Conservation (phyloP, 2,797 vertebrate genomes). For the Limosa lapponica region DNA sequence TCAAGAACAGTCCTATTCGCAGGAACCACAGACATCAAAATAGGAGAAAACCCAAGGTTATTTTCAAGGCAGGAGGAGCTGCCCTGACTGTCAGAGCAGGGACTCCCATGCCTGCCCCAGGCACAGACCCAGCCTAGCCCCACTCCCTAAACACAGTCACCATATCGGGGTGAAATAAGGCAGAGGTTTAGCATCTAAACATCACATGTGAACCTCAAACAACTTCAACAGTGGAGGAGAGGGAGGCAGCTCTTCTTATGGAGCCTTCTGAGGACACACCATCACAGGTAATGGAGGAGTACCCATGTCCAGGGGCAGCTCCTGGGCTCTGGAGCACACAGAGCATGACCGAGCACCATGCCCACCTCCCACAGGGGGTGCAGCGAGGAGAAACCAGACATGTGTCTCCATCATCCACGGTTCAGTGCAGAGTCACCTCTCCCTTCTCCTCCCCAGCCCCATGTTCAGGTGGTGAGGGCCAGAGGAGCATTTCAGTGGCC, state of each 20-base stretch:
- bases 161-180: accelerated
- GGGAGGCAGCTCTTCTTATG: accelerated
- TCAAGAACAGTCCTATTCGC: neutral
- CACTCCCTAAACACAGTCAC: neutral
- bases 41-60: neutral
- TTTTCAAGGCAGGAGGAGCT: neutral
- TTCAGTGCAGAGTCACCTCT: neutral
- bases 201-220: neutral
- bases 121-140: neutral
- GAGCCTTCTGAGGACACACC: neutral
- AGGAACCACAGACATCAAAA: neutral
- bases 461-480: accelerated
- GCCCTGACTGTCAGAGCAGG: accelerated
- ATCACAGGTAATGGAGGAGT: accelerated
- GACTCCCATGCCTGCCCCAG: neutral
- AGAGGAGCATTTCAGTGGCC: neutral
- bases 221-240: neutral
- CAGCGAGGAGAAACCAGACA: neutral
- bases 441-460: neutral
- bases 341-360: accelerated
- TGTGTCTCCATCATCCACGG: accelerated
- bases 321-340: accelerated
- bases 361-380: accelerated
- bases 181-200: neutral
- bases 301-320: accelerated